Base-by-base conservation (phyloP, 1,140 invertebrate species). In the Notospermus geniculatus region DNA sequence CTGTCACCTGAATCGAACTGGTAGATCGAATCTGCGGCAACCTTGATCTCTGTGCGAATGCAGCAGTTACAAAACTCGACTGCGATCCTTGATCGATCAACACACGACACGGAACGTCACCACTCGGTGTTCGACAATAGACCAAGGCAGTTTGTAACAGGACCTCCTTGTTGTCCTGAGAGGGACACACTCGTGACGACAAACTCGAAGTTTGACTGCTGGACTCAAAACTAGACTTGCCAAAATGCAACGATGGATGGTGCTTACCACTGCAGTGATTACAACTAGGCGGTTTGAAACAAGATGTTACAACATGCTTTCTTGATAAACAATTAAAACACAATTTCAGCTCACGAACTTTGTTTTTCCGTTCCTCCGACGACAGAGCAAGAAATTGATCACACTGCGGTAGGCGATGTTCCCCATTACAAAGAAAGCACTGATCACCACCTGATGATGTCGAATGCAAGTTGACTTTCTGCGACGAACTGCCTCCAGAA, bases 61-160 rank as follows among this genome's bases (percentile, higher is more conserved):
- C n/a, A 5, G n/a, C 4, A 7, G 19, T 50, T n/a, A 50, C 25
- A 50, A 50, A 50, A n/a, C 46, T 50, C 5, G 9, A 5, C n/a
- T 50, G 46, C n/a, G 46, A 50, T 23, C 46, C 46, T 50, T 5
- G 46, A n/a, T 50, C 46, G 5, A 50, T 50, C 25, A 50, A 50
- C n/a, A n/a, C 46, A 9, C 46, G 46, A 27, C 46, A 50, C n/a
- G 32, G 32, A 7, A 50, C 4, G 4, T 23, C 4, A 50, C 46
- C n/a, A 50, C 25, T n/a, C 4, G 46, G 4, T 23, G 46, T 23
- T 7, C n/a, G 46, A 4, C 4, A 5, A 50, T 50, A 23, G 5
- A 27, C 46, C 9, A 50, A 19, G 9, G 46, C 46, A 5, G 46
- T 50, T 4, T 5, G 9, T n/a, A 50, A 50, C 4, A 50, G 25